Evolutionary conservation across 2,888 invertebrate genomes (phyloP), one percentile per base, ranked within the genome.

Genomic region (Cryptocephalus primarius): DNA sequence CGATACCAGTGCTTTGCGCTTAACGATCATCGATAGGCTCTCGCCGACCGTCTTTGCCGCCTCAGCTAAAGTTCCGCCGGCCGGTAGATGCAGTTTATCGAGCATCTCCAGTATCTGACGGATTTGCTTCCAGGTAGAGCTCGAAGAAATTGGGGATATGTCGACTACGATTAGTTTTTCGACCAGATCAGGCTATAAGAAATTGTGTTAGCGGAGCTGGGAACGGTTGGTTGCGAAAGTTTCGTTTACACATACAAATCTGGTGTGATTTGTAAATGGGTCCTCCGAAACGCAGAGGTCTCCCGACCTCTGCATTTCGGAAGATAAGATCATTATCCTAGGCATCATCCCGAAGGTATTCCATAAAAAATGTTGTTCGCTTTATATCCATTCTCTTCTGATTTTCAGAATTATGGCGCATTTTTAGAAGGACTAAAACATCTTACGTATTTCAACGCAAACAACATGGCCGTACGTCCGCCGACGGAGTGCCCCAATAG

Each of bases 401-500:
- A n/a, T n/a, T 6, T 22, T 22, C 22, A 22, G 22, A 6, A 22
- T 22, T 22, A 22, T 22, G 22, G 6, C 3, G 6, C 22, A 22
- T 22, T 22, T 22, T 22, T 22, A 22, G 6, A 22, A 22, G 22
- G 22, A 22, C 22, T 36, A 36, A 36, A 36, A 12, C 12, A 36
- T 12, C 36, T 36, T 72, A 84, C 84, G 69, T 80, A 75, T 66
- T 78, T 76, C 40, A 94, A 72, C 32, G 93, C 85, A 44, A 88
- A 73, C 46, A 80, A 78, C 93, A 95, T 94, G 59, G 85, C 85
- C 3, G 88, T 79, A 51, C 91, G 80, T n/a, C 95, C 96, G 11
- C 95, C 95, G 90, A 96, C 91, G 57, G 93, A 93, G 67, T 96
- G 95, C 0, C 95, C 95, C 56, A 96, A 67, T 12, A 91, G 62